phyloP scores from a whole-genome alignment of 1,140 invertebrate genomes.

The Acarapis woodi region DNA sequence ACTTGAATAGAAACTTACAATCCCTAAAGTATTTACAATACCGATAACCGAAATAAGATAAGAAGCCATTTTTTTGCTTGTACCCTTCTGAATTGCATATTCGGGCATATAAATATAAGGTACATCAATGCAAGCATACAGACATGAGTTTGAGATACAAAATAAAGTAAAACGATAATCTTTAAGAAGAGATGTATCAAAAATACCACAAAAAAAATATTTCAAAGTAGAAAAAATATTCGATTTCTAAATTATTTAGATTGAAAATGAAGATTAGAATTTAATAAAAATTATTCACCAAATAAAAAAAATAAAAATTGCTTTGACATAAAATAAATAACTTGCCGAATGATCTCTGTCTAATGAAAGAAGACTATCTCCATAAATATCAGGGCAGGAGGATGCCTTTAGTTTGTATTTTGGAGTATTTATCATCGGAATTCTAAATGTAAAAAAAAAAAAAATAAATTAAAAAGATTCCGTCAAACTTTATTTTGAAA shows the following conservation, averaged over 20 bases:
- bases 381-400: constrained; percentile 62
- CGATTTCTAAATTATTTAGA: neutral
- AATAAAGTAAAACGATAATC: constrained; percentile 44
- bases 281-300: neutral
- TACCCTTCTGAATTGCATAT: constrained; percentile 30
- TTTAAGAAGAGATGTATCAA: constrained; percentile 43
- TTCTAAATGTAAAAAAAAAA: no score
- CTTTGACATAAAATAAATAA: neutral
- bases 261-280: no score
- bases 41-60: constrained; percentile 55
- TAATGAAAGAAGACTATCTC: constrained; percentile 58
- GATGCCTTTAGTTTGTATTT: constrained; percentile 50
- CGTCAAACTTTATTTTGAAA: no score
- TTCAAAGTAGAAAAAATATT: constrained; percentile 26
- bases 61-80: constrained; percentile 39
- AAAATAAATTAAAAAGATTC: no score
- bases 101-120: constrained; percentile 57
- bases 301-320: neutral
- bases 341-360: constrained; percentile 16
- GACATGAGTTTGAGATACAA: constrained; percentile 47
- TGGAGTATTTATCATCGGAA: constrained; percentile 35
- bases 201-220: constrained; percentile 38
- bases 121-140: constrained; percentile 58
- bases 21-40: constrained; percentile 51
- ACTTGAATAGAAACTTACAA: constrained; percentile 36